Base-by-base conservation (phyloP, 2,113 vertebrate genomes). In the Octodon degus region DNA sequence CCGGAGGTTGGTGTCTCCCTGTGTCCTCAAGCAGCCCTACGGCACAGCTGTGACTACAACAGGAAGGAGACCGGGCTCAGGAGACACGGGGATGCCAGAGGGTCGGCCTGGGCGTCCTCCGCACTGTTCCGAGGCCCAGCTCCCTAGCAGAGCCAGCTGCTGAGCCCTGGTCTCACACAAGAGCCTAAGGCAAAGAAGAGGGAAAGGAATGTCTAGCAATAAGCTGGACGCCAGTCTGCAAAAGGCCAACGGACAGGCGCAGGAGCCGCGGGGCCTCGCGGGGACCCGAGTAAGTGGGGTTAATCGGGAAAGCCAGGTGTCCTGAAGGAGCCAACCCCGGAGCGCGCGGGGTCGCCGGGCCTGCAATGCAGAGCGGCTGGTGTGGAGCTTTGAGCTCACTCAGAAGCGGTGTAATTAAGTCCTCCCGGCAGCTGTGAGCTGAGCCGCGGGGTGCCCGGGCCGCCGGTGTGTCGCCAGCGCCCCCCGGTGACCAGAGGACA, bases 401-500 rank as follows among this genome's bases (percentile, higher is more conserved):
- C 89, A 53, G 25, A 92, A 93, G 96, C 80, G 77, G 92, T 84
- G 86, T 91, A 89, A 92, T 91, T 58, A 95, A 96, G 91, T 82
- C 55, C 68, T 95, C 77, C 92, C 80, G 8, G 89, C 79, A 84
- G 84, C 86, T 95, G 88, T 77, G 34, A 74, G 70, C n/a, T 24
- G 81, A 63, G 72, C 79, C 2, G 40, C 76, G 72, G 89, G 77
- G 77, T 65, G 76, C 96, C 65, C 63, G 74, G 37, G 90, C 68
- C 2, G 74, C 77, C 2, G 24, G 76, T 30, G 87, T 93, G 87
- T 96, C 89, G 84, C 95, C 92, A 96, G 96, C 76, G 97, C 94
- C 96, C 95, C 84, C 97, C 93, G 94, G 96, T 97, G 97, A 92
- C 85, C 87, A 32, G 70, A 92, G n/a, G 47, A 58, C 74, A 81